phyloP scores from a whole-genome alignment of 2,113 vertebrate genomes.

The Pipa parva region DNA sequence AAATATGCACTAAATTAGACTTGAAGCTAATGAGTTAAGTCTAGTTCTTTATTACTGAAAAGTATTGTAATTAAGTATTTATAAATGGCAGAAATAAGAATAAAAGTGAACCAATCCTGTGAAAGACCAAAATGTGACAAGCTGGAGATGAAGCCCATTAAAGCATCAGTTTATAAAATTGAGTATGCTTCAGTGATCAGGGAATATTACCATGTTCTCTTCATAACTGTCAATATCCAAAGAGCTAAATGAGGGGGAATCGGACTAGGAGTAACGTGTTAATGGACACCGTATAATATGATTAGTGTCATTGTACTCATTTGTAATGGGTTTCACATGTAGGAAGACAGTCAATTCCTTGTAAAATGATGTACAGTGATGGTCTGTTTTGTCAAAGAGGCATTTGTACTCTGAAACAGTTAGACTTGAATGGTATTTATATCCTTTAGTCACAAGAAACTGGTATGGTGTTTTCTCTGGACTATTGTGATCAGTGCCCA shows the following conservation, averaged over 20 bases:
- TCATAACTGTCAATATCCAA: conserved; percentile 36
- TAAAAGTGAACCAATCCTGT: conserved; percentile 36
- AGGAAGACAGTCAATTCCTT: background rate
- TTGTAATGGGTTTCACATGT: conserved; percentile 1
- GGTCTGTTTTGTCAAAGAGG: background rate
- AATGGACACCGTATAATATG: background rate
- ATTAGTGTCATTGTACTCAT: conserved; percentile 11
- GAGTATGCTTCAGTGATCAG: conserved; percentile 37
- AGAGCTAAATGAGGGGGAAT: conserved; percentile 9
- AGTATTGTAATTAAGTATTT: conserved; percentile 40
- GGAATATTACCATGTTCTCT: conserved; percentile 32
- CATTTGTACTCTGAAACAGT: too few relatives aligned
- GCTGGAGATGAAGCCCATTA: conserved; percentile 34
- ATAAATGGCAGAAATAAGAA: conserved; percentile 43
- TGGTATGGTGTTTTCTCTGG: too few relatives aligned
- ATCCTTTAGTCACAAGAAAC: too few relatives aligned
- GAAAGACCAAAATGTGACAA: conserved; percentile 40
- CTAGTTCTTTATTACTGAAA: conserved; percentile 36
- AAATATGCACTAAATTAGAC: background rate
- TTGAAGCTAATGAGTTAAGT: conserved; percentile 27
- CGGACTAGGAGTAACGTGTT: background rate
- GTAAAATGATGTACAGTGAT: background rate
- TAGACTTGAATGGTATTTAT: too few relatives aligned
- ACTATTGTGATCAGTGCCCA: too few relatives aligned
- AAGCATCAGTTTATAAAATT: conserved; percentile 37